Evolutionary conservation across 1,140 invertebrate genomes (phyloP).

Genomic region (Euglossa dilemma): DNA sequence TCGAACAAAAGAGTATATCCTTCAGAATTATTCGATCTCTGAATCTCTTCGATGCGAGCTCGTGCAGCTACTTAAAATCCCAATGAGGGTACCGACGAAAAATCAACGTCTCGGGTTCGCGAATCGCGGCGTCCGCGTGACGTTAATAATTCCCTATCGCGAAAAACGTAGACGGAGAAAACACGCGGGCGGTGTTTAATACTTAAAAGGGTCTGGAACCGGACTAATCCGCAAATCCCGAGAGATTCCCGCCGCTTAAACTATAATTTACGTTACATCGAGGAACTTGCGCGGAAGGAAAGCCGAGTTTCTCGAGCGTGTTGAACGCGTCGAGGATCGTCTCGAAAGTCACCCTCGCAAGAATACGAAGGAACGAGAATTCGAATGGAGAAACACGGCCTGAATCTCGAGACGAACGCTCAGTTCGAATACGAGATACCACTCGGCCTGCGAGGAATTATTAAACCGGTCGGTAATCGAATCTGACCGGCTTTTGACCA

Average conservation of each 20-base stretch:
- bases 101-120: no score
- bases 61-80: no score
- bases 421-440: slow-evolving; percentile 58
- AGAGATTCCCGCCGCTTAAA: slow-evolving; percentile 50
- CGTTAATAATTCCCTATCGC: neutral
- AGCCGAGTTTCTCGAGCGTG: slow-evolving; percentile 16
- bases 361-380: slow-evolving; percentile 34
- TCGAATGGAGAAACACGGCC: slow-evolving; percentile 67
- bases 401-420: slow-evolving; percentile 50
- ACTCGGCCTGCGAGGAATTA: slow-evolving; percentile 69
- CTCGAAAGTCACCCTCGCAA: neutral
- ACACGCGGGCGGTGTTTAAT: slow-evolving; percentile 30
- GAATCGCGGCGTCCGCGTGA: no score
- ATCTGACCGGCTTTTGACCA: slow-evolving; percentile 71
- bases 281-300: neutral
- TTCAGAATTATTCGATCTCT: no score
- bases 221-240: slow-evolving; percentile 53
- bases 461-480: slow-evolving; percentile 74
- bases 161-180: neutral
- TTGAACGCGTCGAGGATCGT: neutral
- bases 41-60: no score
- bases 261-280: slow-evolving; percentile 28
- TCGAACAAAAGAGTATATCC: no score
- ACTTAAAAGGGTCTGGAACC: slow-evolving; percentile 35
- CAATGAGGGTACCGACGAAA: no score